Percentiles rank a stretch among this genome's conserved stretches.
phyloP scores from a whole-genome alignment of 2,888 invertebrate genomes.

The Drosophila sordidula region DNA sequence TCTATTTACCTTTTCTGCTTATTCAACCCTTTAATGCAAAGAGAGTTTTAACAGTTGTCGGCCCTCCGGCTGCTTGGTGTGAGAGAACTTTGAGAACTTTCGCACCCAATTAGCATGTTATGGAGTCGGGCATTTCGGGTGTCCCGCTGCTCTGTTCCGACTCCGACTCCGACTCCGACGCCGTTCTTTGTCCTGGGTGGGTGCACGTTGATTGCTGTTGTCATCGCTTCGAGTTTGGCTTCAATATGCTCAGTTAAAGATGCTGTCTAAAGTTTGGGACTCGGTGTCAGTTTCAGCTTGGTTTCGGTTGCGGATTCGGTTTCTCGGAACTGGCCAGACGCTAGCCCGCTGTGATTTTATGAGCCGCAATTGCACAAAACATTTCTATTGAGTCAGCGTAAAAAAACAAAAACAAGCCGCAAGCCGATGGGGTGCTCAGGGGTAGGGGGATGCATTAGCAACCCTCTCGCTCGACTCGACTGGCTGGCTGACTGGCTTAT shows the following conservation, averaged over 20 bases:
- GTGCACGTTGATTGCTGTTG: slow-evolving; percentile 71
- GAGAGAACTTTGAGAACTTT: slow-evolving; percentile 21
- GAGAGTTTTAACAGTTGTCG: neutral
- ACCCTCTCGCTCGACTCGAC: slow-evolving; percentile 51
- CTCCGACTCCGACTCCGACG: neutral
- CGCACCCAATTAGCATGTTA: slow-evolving; percentile 50
- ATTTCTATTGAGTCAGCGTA: slow-evolving; percentile 82
- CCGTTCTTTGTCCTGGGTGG: slow-evolving; percentile 27
- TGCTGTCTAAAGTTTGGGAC: slow-evolving; percentile 4
- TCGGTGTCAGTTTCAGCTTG: slow-evolving; percentile 5
- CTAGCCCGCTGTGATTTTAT: slow-evolving; percentile 83
- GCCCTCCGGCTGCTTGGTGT: neutral
- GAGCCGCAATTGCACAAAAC: slow-evolving; percentile 83
- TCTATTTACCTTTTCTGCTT: neutral
- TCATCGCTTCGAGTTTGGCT: slow-evolving; percentile 60
- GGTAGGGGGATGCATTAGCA: slow-evolving; percentile 25
- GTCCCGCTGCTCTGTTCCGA: slow-evolving; percentile 34
- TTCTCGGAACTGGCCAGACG: slow-evolving; percentile 70
- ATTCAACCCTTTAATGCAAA: neutral
- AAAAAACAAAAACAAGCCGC: slow-evolving; percentile 33
- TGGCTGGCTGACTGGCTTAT: slow-evolving; percentile 56
- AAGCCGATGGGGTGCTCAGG: slow-evolving; percentile 48
- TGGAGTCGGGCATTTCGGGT: slow-evolving; percentile 6
- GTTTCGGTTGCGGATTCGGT: slow-evolving; percentile 6
- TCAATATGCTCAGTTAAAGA: slow-evolving; percentile 1